A percentile compares a stretch with the other conserved stretches of the same genome.
These are phyloP conservation scores for Spea multiplicata DNA, from an alignment of 2,113 vertebrate species.

Conservation along the genomic window DNA sequence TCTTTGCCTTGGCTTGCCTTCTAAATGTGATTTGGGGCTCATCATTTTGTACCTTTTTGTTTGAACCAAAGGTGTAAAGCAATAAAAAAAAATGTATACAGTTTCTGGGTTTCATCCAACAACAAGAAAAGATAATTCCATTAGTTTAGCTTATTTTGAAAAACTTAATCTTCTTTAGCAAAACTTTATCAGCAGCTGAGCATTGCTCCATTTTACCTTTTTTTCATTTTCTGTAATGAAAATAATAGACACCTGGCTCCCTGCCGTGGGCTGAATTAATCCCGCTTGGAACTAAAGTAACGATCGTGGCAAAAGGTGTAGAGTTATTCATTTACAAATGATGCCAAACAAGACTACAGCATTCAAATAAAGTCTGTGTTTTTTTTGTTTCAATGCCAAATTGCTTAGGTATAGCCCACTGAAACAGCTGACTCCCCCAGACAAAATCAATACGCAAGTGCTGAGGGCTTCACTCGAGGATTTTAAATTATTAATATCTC, in stretches of 20 bases:
- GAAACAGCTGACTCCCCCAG: conserved; percentile 32
- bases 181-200: neutral
- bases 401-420: conserved; percentile 23
- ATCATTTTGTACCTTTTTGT: no score
- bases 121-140: no score
- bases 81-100: no score
- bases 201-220: conserved; percentile 32
- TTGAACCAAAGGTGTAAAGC: no score
- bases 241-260: conserved; percentile 35
- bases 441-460: conserved; percentile 29
- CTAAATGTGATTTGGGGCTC: no score
- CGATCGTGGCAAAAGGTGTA: conserved; percentile 40
- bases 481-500: conserved; percentile 32
- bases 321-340: conserved; percentile 37
- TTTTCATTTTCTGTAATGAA: conserved; percentile 24
- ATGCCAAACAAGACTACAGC: conserved; percentile 35
- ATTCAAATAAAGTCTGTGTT: conserved; percentile 41
- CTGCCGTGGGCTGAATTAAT: conserved; percentile 36
- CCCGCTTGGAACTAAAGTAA: conserved; percentile 36
- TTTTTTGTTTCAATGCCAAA: conserved; percentile 28
- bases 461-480: conserved; percentile 12
- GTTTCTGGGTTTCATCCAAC: no score
- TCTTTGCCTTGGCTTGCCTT: no score
- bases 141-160: no score
- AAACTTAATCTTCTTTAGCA: neutral